A percentile compares a stretch with the other conserved stretches of the same genome.
Conservation (phyloP, 2,888 invertebrate species). For the Machimus rusticus region DNA sequence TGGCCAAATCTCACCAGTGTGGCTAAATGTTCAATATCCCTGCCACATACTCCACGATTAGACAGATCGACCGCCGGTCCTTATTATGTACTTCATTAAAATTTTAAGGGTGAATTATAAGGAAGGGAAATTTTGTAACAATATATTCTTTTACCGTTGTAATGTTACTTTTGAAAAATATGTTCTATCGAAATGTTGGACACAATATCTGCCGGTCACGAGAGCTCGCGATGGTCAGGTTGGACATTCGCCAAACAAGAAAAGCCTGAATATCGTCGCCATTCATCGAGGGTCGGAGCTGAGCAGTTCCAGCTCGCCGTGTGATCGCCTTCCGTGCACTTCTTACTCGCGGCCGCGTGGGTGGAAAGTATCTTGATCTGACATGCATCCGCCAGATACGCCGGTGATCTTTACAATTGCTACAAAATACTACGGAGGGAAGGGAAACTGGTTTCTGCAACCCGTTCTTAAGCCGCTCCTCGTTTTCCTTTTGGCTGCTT, state of each 20-base stretch:
- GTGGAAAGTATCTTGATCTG: background rate
- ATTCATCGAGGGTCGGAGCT: background rate
- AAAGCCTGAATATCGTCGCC: background rate
- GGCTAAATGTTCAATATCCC: too few species aligned
- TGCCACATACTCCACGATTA: too few species aligned
- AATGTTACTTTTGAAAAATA: too few species aligned
- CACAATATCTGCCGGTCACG: background rate
- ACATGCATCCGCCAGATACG: background rate
- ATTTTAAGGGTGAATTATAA: too few species aligned
- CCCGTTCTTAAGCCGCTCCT: background rate
- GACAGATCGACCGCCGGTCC: too few species aligned
- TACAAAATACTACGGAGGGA: background rate
- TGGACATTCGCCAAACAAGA: background rate
- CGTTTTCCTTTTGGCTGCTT: background rate
- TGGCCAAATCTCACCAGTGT: too few species aligned
- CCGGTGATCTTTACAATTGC: background rate
- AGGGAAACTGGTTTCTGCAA: background rate
- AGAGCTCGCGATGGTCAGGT: background rate
- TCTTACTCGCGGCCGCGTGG: background rate
- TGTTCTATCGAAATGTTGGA: background rate
- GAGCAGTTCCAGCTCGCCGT: background rate
- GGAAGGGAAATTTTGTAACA: too few species aligned
- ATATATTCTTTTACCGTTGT: too few species aligned
- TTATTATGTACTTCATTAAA: too few species aligned
- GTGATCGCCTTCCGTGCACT: background rate